Percentiles rank a stretch among this genome's conserved stretches.
These are phyloP conservation scores for Cloeon dipterum DNA, from an alignment of 2,888 invertebrate genomes.

Conservation along the genomic window DNA sequence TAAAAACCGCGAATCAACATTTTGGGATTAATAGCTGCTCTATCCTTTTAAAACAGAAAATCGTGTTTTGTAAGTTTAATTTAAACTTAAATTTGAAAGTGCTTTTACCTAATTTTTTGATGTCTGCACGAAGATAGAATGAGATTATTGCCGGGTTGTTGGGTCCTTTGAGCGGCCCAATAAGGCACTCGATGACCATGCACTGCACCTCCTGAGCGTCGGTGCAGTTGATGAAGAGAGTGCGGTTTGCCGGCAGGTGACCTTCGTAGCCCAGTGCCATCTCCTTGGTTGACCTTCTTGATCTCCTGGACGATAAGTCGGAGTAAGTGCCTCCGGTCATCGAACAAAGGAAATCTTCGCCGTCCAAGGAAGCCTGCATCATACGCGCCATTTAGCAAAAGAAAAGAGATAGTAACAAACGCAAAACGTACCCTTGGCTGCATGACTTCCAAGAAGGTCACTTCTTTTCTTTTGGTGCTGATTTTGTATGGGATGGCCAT, in stretches of 20 bases:
- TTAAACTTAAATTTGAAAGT: too few relatives aligned
- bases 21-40: too few relatives aligned
- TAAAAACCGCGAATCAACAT: too few relatives aligned
- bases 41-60: too few relatives aligned
- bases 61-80: too few relatives aligned
- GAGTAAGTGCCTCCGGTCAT: too few relatives aligned
- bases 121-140: conserved; percentile 1
- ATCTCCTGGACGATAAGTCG: neutral
- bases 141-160: conserved; percentile 8
- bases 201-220: conserved; percentile 14
- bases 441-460: conserved; percentile 1
- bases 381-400: too few relatives aligned
- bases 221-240: conserved; percentile 17
- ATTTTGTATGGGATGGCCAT: conserved; percentile 1
- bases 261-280: neutral
- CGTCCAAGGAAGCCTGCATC: conserved; percentile 1
- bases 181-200: conserved; percentile 14
- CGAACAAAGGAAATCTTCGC: neutral
- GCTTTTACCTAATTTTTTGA: conserved; percentile 1
- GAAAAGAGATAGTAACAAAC: too few relatives aligned
- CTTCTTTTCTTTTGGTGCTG: neutral
- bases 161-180: conserved; percentile 16
- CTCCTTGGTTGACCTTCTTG: neutral
- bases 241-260: conserved; percentile 10
- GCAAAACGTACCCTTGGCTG: conserved; percentile 3